These are phyloP conservation scores for Ptilorrhoa leucosticta DNA, from an alignment of 2,113 vertebrate species.

Conservation along the genomic window DNA sequence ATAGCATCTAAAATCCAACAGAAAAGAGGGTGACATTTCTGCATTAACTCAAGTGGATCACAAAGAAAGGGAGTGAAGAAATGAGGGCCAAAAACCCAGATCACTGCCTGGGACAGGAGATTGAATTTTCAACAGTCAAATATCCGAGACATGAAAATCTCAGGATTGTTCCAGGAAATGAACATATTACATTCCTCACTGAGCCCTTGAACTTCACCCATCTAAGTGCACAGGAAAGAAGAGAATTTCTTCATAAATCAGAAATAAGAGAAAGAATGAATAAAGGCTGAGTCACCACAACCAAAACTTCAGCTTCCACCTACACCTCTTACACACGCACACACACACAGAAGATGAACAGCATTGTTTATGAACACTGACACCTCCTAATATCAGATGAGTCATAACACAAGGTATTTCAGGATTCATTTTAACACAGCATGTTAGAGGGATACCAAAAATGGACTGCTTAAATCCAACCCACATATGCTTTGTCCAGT, in stretches of 20 bases:
- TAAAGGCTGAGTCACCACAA: constrained; percentile 59
- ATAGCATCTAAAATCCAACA: neutral
- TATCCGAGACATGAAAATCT: neutral
- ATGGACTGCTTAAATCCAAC: neutral
- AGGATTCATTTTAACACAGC: neutral
- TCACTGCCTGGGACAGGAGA: neutral
- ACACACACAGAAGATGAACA: constrained; percentile 35
- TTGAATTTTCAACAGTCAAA: neutral
- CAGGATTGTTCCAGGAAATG: neutral
- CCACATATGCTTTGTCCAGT: neutral
- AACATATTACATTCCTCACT: neutral
- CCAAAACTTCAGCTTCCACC: constrained; percentile 28
- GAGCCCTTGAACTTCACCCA: neutral
- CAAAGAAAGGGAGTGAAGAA: neutral
- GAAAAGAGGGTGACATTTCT: neutral
- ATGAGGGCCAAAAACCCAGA: neutral
- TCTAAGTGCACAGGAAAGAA: neutral
- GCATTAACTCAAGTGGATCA: neutral
- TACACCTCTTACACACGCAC: constrained; percentile 45
- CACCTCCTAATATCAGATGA: constrained; percentile 48
- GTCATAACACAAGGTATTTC: constrained; percentile 43
- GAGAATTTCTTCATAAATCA: neutral
- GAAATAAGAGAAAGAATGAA: neutral
- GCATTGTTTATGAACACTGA: constrained; percentile 47
- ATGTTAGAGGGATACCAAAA: neutral